Base-by-base conservation (phyloP, 2,113 vertebrate genomes). In the Caracal caracal region DNA sequence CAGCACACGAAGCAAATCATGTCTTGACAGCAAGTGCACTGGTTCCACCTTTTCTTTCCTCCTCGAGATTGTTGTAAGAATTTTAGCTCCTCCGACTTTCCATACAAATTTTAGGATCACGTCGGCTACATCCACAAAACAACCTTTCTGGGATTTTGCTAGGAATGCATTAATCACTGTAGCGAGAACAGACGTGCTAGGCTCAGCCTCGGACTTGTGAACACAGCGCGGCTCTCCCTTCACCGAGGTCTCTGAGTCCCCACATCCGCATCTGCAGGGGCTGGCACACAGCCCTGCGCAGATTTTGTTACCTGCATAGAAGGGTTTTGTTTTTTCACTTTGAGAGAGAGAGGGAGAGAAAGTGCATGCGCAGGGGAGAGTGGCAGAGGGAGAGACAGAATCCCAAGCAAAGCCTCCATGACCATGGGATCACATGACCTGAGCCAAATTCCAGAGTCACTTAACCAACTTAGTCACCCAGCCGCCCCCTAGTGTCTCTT, bases 1-100 rank as follows among this genome's bases (percentile, higher is more conserved):
- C 10, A 5, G 10, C 68, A 10, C 19, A 13, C 1, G 10, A 0
- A 65, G n/a, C 65, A 94, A 15, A 16, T 2, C 4, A 19, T 0
- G 65, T n/a, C 79, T 17, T 37, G 16, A 5, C 4, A 10, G 15
- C 63, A 5, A 17, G 30, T 2, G 22, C 43, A 43, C 8, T 8
- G 35, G 28, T 4, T 17, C 56, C 63, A 61, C 11, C 43, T 22
- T 11, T n/a, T 19, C 47, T 51, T 53, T 37, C 80, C 26, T 82
- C 53, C 47, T 13, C 28, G 11, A 13, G 49, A 40, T 8, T 7
- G 68, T 10, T 26, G n/a, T 17, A 8, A 26, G 70, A 1, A 19
- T 13, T 10, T 43, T 40, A 28, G 70, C 9, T 22, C 51, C 33
- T 56, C 68, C 33, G 61, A 24, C 43, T 83, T 10, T 6, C 3